Base-by-base conservation (phyloP, 2,797 vertebrate species). In the Cryptoblepharus egeriae region DNA sequence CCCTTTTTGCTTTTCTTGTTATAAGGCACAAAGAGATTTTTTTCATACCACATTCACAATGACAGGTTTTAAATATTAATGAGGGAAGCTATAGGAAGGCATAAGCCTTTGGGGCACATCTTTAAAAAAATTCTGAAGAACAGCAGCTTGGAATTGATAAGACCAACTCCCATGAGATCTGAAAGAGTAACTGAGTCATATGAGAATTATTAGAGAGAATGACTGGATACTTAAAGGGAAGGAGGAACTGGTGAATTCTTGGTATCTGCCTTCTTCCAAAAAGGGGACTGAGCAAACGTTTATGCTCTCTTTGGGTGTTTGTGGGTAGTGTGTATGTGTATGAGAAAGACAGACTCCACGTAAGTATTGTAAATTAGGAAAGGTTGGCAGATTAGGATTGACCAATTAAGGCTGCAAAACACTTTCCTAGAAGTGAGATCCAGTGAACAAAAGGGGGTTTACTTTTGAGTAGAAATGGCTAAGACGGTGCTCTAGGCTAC, bases 21-120 rank as follows among this genome's bases (percentile, higher is more conserved):
- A 32, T 75, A 87, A 87, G 79, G 69, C 85, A 81, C 35, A 76
- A 88, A 0, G 5, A 77, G 77, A 80, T 79, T 61, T 70, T 85
- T 82, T 76, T 87, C 84, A 88, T 0, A 0, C 28, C 65, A 77
- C 55, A 42, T 85, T 78, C 67, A 75, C 86, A 90, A 88, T 86
- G 87, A 91, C 84, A 89, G 87, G 69, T 32, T 85, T 92, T 86
- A 91, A 90, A 89, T 83, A 84, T 72, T 81, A 82, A 82, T 84
- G 77, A 91, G 82, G 83, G 55, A 78, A 83, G 79, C 85, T 74
- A 91, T 5, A 37, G 0, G 1, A 86, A 92, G 85, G 80, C 77
- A 86, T 88, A 93, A 60, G 30, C 79, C 60, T 82, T 20, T 30
- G 81, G 77, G 85, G 70, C 49, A 45, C 52, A 75, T 37, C 70